Conservation (phyloP, 2,797 vertebrate genomes). For the Sphaeramia orbicularis region DNA sequence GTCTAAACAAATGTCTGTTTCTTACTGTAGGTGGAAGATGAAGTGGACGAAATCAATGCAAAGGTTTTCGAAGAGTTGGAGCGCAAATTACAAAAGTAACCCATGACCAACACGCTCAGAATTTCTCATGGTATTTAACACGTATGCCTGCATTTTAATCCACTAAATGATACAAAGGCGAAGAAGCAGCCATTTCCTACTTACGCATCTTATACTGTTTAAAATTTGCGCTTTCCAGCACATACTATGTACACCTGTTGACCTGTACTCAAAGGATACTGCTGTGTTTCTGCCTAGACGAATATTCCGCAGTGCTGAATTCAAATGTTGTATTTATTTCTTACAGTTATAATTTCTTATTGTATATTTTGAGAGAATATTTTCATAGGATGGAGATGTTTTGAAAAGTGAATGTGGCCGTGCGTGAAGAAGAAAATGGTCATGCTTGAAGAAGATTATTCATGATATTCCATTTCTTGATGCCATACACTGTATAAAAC, state of each 20-base stretch:
- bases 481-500: background rate
- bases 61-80: constrained; percentile 86
- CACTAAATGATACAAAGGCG: background rate
- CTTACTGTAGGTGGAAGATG: constrained; percentile 83
- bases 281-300: constrained; percentile 18
- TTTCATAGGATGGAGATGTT: constrained; percentile 40
- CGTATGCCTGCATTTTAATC: background rate
- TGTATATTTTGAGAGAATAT: constrained; percentile 63
- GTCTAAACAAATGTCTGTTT: constrained; percentile 18
- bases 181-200: constrained; percentile 6
- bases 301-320: constrained; percentile 22
- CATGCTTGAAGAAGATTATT: constrained; percentile 4
- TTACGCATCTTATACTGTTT: constrained; percentile 33
- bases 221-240: constrained; percentile 7
- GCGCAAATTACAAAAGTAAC: constrained; percentile 81
- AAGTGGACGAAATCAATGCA: constrained; percentile 85
- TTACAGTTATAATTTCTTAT: constrained; percentile 34
- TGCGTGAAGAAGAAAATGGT: constrained; percentile 12
- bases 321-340: constrained; percentile 67
- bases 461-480: background rate
- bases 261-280: constrained; percentile 11
- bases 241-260: constrained; percentile 32
- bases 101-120: background rate
- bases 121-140: background rate
- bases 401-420: constrained; percentile 1